Evolutionary conservation across 2,888 invertebrate species (phyloP), one percentile per base, ranked within the genome.

Genomic region (Scelioninae gen. 1): DNA sequence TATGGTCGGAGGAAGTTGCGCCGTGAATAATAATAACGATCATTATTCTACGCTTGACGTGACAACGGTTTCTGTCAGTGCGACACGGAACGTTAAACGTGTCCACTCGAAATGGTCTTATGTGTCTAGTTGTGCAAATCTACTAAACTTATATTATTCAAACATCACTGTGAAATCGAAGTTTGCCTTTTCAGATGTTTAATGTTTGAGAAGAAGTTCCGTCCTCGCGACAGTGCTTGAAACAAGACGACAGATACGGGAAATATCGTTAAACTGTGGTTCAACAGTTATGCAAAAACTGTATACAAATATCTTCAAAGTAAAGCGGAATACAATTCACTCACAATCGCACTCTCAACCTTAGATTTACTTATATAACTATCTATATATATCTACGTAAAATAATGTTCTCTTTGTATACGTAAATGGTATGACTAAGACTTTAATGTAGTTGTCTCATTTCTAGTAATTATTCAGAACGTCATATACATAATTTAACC

Each of bases 341-440:
- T 45, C 55, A 72, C 45, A 60, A 60, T 66, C 51, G 66, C 10
- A 51, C 47, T 62, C 47, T 40, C 34, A 51, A 75, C 49, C 62
- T 60, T 47, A 38, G 31, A 11, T 63, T 47, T 38, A 32, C 81
- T 82, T 82, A 82, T 62, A 72, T 72, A 82, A 82, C 76, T 77
- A 75, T 82, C 82, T 72, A 68, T 66, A n/a, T n/a, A 71, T 53
- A 82, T 82, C 77, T 68, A n/a, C 66, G 65, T 45, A 53, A 69
- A 76, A 71, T 81, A 71, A 76, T 66, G 82, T 66, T 77, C 72
- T 72, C 82, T 77, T 82, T 82, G 82, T 66, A 23, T 34, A 47
- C 76, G 31, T 56, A 82, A 82, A 82, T 72, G 82, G 77, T 68
- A 77, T 56, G 82, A 55, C 72, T 55, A 60, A 47, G 66, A 58